Evolutionary conservation across 92 coral and sea anemone genomes (phyloP), one percentile per base, ranked within the genome.

Genomic region (Epizoanthus ramosus): DNA sequence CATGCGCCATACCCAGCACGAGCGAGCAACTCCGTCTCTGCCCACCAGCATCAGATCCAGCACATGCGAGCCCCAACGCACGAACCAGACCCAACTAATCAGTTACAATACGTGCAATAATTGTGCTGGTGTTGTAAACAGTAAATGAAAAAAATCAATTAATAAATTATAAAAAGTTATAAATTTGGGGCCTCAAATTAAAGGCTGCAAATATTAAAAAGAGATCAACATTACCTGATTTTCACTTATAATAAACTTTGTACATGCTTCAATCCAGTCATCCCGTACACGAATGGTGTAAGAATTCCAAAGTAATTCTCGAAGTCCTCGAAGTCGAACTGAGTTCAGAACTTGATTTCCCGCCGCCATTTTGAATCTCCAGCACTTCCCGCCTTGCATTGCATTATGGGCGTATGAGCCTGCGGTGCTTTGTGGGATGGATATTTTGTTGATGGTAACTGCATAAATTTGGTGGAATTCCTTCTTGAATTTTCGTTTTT

Each of bases 261-360:
- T 86, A 60, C 95, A 95, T 65, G 97, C 97, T 57, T 89, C 92
- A 2, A 93, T 83, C 98, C 98, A 95, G 57, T 95, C 97, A 23
- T 75, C 58, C 60, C 80, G 88, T 10, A 83, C 89, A 54, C 73
- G 74, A 54, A 91, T 84, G 79, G 66, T 63, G 31, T 85, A 83
- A 56, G 83, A 76, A 69, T 63, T 77, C 85, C 86, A 71, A 17
- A 92, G 72, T 94, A 89, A 87, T 45, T 79, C 68, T 16, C 28
- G 43, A 53, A 85, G 53, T 16, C 31, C 72, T 57, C 64, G 63
- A 73, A 45, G 80, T n/a, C n/a, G n/a, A n/a, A n/a, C n/a, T n/a
- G n/a, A n/a, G n/a, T n/a, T n/a, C n/a, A n/a, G n/a, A n/a, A n/a
- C n/a, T n/a, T n/a, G n/a, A n/a, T n/a, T 84, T 68, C 84, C 84